These are phyloP conservation scores for Barbus barbus DNA, from an alignment of 2,113 vertebrate genomes.

Conservation along the genomic window DNA sequence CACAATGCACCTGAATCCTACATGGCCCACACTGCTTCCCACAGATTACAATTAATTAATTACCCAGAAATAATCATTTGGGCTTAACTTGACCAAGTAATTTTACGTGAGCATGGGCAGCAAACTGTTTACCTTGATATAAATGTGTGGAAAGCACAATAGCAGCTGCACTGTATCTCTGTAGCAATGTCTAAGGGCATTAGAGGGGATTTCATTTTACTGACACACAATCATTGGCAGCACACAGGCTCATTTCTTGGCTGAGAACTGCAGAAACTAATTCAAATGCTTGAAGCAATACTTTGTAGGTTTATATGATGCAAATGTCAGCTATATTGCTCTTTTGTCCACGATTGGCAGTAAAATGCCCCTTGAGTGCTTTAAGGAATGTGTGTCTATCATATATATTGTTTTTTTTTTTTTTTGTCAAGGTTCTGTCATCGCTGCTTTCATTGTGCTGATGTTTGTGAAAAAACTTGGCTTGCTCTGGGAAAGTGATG, in stretches of 20 bases:
- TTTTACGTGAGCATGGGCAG: slow-evolving; percentile 42
- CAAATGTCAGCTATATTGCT: slow-evolving; percentile 31
- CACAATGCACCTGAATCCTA: neutral
- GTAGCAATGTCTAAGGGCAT: slow-evolving; percentile 17
- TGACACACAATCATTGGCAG: slow-evolving; percentile 38
- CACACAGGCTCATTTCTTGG: neutral
- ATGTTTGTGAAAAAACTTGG: slow-evolving; percentile 24
- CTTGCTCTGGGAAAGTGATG: slow-evolving; percentile 27
- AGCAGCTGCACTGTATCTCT: slow-evolving; percentile 19
- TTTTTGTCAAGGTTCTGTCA: slow-evolving; percentile 30
- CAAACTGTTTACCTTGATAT: slow-evolving; percentile 47
- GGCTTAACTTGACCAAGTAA: slow-evolving; percentile 58
- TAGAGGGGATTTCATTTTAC: slow-evolving; percentile 37
- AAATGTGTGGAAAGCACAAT: slow-evolving; percentile 44
- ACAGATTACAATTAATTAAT: slow-evolving; percentile 54
- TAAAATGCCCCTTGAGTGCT: slow-evolving; percentile 25
- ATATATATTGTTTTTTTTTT: slow-evolving; percentile 10
- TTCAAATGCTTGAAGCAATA: neutral
- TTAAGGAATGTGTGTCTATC: slow-evolving; percentile 34
- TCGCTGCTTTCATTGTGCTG: slow-evolving; percentile 33
- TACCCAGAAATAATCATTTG: slow-evolving; percentile 52
- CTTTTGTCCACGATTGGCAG: slow-evolving; percentile 18
- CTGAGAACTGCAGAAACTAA: neutral
- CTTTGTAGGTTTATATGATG: slow-evolving; percentile 32
- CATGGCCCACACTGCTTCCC: neutral